phyloP scores from a whole-genome alignment of 2,888 invertebrate genomes.

The Parascotia fuliginaria region DNA sequence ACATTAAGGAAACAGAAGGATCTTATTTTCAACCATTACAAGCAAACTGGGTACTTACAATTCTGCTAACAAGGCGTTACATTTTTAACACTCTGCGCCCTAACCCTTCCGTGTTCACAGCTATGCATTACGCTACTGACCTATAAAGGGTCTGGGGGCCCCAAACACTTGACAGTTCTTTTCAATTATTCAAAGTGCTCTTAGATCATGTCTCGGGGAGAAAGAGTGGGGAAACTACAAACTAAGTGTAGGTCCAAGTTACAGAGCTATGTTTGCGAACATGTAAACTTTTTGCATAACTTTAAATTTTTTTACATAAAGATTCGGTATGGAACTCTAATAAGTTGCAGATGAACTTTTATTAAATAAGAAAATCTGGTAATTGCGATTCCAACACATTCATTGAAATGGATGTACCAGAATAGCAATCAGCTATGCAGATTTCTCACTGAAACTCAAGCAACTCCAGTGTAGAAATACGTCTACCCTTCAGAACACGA shows the following conservation, averaged over 20 bases:
- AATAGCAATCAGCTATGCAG: too few relatives aligned
- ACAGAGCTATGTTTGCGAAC: not conserved
- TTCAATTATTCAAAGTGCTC: slow-evolving; percentile 80
- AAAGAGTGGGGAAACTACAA: slow-evolving; percentile 19
- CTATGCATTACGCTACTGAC: slow-evolving; percentile 65
- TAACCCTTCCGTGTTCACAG: slow-evolving; percentile 53
- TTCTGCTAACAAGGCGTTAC: slow-evolving; percentile 57
- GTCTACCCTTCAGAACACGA: too few relatives aligned
- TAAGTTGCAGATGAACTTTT: not conserved
- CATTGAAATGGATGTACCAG: too few relatives aligned
- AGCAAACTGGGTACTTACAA: slow-evolving; percentile 10
- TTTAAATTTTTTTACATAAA: not conserved
- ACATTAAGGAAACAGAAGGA: not conserved
- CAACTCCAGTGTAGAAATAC: too few relatives aligned
- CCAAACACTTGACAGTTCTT: slow-evolving; percentile 65
- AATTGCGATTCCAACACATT: too few relatives aligned
- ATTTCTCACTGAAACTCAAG: too few relatives aligned
- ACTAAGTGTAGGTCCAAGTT: slow-evolving; percentile 24
- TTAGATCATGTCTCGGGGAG: slow-evolving; percentile 47
- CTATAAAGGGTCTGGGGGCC: slow-evolving; percentile 64
- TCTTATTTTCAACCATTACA: not conserved
- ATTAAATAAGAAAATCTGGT: too few relatives aligned
- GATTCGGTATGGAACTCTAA: not conserved
- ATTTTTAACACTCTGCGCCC: slow-evolving; percentile 61
- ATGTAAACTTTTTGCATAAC: slow-evolving; percentile 4